Evolutionary conservation across 1,140 invertebrate species (phyloP).

Genomic region (Drosophila pectinifera): DNA sequence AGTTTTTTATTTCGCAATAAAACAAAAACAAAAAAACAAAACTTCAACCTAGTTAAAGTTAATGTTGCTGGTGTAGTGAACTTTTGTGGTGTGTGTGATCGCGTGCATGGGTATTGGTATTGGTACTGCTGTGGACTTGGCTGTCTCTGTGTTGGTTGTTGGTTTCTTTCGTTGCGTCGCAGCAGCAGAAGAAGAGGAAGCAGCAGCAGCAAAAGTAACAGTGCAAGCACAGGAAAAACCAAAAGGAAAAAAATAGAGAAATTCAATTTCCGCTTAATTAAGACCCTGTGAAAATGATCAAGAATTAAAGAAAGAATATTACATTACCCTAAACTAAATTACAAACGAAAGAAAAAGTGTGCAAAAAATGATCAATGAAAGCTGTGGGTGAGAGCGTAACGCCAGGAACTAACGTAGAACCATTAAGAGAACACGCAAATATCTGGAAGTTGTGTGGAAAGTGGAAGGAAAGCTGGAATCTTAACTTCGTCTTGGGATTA

Average conservation of each 20-base stretch:
- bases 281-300: slow-evolving; percentile 10
- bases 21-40: slow-evolving; percentile 80
- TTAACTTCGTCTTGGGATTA: slow-evolving; percentile 34
- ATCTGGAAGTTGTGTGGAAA: slow-evolving; percentile 3
- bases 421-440: slow-evolving; percentile 10
- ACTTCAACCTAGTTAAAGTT: slow-evolving; percentile 84
- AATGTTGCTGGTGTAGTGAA: slow-evolving; percentile 76
- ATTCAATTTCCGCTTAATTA: slow-evolving; percentile 40
- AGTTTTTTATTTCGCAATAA: slow-evolving; percentile 84
- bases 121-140: slow-evolving; percentile 42
- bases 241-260: slow-evolving; percentile 39
- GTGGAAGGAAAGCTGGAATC: slow-evolving; percentile 21
- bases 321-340: not conserved
- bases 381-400: slow-evolving; percentile 27
- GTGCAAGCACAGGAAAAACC: slow-evolving; percentile 50
- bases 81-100: slow-evolving; percentile 67
- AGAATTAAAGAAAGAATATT: slow-evolving; percentile 17
- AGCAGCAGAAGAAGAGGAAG: slow-evolving; percentile 39
- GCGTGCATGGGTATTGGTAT: slow-evolving; percentile 51
- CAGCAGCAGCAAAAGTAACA: slow-evolving; percentile 38
- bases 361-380: slow-evolving; percentile 49
- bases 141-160: slow-evolving; percentile 32
- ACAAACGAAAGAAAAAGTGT: slow-evolving; percentile 36
- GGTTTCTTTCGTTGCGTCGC: slow-evolving; percentile 58
- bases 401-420: slow-evolving; percentile 57